Evolutionary conservation across 2,113 vertebrate species (phyloP).

Genomic region (Paracyprichromis sp.): DNA sequence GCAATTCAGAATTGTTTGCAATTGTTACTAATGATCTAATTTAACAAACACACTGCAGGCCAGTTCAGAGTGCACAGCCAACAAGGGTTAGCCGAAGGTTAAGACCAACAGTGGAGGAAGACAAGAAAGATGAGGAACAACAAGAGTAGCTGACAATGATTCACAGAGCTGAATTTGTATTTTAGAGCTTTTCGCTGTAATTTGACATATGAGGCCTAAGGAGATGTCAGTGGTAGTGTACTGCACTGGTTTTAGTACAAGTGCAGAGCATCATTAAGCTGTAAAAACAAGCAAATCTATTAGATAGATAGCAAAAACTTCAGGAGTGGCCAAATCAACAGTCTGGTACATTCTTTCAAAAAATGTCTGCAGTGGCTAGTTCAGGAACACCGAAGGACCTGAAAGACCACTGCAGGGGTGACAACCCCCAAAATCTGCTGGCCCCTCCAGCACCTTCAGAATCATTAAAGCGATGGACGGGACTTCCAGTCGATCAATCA

Average conservation of each 20-base stretch:
- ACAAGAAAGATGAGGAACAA: not conserved
- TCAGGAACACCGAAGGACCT: not conserved
- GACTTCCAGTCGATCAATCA: not conserved
- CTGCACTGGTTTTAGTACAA: not conserved
- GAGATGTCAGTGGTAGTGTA: not conserved
- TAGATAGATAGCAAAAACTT: not conserved
- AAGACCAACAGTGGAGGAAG: not conserved
- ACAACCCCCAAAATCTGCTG: not conserved
- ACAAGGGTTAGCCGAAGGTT: not conserved
- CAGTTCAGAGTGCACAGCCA: not conserved
- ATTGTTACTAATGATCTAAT: not conserved
- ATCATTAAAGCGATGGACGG: not conserved
- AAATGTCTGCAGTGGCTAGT: not conserved
- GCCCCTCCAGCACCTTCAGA: not conserved
- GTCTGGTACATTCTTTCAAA: not conserved
- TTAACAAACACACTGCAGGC: not conserved
- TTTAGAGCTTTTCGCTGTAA: not conserved
- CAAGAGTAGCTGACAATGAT: not conserved
- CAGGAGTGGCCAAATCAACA: not conserved
- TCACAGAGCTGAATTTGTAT: not conserved
- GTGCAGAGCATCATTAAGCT: not conserved
- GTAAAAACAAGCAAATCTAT: not conserved
- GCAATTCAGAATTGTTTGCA: not conserved
- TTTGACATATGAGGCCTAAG: not conserved
- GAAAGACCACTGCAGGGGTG: not conserved